Conservation (phyloP, 2,888 invertebrate species). For the Bhutanitis thaidina region DNA sequence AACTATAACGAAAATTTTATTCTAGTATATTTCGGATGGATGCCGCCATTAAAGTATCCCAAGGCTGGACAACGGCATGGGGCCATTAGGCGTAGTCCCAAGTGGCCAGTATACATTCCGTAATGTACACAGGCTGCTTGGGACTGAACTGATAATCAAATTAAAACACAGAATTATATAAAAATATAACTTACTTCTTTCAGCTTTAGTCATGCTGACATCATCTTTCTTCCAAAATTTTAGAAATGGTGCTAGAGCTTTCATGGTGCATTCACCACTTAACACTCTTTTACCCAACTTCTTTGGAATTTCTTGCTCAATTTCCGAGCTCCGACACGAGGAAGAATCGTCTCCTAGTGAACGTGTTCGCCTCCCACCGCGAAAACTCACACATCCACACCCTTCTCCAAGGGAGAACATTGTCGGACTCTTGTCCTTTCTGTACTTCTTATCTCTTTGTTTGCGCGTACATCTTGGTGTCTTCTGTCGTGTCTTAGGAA, state of each 20-base stretch:
- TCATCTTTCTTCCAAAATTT: conserved; percentile 85
- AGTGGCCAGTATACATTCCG: too few relatives aligned
- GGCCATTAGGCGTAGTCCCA: too few relatives aligned
- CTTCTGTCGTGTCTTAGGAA: conserved; percentile 66
- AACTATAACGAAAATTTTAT: too few relatives aligned
- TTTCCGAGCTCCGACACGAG: conserved; percentile 72
- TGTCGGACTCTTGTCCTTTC: conserved; percentile 67
- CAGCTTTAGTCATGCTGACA: conserved; percentile 87
- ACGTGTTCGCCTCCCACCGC: conserved; percentile 57
- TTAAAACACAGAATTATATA: too few relatives aligned
- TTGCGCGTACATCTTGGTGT: conserved; percentile 69
- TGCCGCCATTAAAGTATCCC: too few relatives aligned
- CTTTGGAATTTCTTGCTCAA: conserved; percentile 71
- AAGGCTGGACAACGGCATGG: too few relatives aligned
- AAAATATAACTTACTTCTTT: conserved; percentile 82
- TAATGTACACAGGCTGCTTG: too few relatives aligned
- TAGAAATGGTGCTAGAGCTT: conserved; percentile 81
- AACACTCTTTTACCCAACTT: conserved; percentile 55
- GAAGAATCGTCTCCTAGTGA: conserved; percentile 69
- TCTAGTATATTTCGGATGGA: too few relatives aligned
- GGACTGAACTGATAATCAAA: too few relatives aligned
- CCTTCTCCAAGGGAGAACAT: conserved; percentile 75
- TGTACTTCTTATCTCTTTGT: conserved; percentile 71
- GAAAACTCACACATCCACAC: conserved; percentile 70
- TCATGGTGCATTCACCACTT: conserved; percentile 71